Evolutionary conservation across 1,140 invertebrate species (phyloP), one percentile per base, ranked within the genome.

Genomic region (Linepithema humile): DNA sequence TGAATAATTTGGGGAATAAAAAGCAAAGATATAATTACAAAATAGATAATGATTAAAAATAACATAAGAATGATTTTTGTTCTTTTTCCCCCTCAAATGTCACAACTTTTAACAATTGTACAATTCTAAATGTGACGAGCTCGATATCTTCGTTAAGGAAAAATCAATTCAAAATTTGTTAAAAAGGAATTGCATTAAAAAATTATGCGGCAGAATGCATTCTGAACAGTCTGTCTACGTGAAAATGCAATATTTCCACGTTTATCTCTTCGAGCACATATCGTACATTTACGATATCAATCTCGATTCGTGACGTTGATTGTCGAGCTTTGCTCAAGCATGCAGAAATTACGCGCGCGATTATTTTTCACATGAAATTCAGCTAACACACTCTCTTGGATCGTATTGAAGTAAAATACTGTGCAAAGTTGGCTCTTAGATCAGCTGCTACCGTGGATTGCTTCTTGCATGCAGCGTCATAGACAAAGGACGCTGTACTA

Each of bases 301-400:
- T 75, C 57, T 48, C 55, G 43, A 64, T 48, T 75, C 43, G 43
- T 64, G 59, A 77, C 20, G 59, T 4, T 77, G 48, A 77, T 77
- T 48, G n/a, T 38, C 57, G 40, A 64, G 43, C 29, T 62, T 62
- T 64, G 29, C 7, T 35, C 29, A 23, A 64, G 40, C 29, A 35
- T 77, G 29, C 59, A 48, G 12, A 75, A 77, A 64, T 65, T 65
- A 77, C 32, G 26, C 15, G 29, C 43, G 29, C 29, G 26, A 45
- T 48, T 53, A 29, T n/a, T n/a, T 62, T 32, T 35, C 40, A 29
- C 15, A 5, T 48, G 29, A 35, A 29, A 77, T 65, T 65, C 50
- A 35, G 20, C 40, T 35, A 45, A 45, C n/a, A n/a, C n/a, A n/a
- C n/a, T n/a, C n/a, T n/a, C 7, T 65, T 20, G 2, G 17, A 53